Evolutionary conservation across 2,113 vertebrate genomes (phyloP).

Genomic region (Cryptomyrus ogoouensis): DNA sequence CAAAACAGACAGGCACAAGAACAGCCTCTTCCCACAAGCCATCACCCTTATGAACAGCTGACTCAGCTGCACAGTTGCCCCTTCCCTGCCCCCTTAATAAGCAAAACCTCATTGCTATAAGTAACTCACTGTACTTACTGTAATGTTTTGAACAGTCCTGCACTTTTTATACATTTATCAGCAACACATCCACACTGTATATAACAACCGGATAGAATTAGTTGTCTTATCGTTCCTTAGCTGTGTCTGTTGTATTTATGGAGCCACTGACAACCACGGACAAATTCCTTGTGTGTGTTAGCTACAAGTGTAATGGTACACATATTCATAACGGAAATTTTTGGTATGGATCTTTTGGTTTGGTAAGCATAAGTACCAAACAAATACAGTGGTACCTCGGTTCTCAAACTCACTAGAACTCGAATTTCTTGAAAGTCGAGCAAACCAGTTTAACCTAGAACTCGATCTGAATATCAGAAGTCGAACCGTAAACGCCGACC

Average conservation of each 20-base stretch:
- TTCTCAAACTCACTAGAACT: too few species aligned
- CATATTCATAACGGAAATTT: too few species aligned
- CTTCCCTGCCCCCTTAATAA: neutral
- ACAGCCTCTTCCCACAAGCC: neutral
- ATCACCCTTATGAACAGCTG: neutral
- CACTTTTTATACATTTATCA: neutral
- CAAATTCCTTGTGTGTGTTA: too few species aligned
- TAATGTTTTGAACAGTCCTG: neutral
- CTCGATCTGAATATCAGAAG: too few species aligned
- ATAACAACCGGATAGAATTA: neutral
- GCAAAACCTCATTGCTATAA: neutral
- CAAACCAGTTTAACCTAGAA: too few species aligned
- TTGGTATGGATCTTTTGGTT: too few species aligned
- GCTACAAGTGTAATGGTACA: too few species aligned
- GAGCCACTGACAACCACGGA: too few species aligned
- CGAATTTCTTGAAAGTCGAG: too few species aligned
- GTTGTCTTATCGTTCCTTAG: neutral
- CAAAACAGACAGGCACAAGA: neutral
- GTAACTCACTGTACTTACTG: neutral
- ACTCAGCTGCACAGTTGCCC: neutral
- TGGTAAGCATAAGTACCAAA: too few species aligned
- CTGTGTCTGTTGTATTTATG: neutral
- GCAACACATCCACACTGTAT: neutral
- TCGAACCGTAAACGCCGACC: too few species aligned
- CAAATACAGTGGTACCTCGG: too few species aligned